A percentile compares a stretch with the other conserved stretches of the same genome.
Conservation (phyloP, 1,140 invertebrate genomes). For the Euura lappo region DNA sequence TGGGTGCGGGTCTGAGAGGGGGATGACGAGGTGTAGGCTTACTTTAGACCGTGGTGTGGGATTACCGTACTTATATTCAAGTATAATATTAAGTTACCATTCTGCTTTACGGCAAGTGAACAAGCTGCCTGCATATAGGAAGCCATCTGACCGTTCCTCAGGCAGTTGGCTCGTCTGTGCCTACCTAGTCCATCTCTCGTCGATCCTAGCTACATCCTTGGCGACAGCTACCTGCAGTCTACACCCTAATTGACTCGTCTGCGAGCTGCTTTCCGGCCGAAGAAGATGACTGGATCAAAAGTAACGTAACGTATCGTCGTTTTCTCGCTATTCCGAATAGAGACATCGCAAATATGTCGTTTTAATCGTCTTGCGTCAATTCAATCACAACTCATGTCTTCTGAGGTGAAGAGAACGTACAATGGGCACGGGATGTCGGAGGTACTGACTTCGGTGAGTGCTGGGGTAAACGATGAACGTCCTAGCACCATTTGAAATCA, state of each 20-base stretch:
- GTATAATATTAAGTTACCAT: conserved; percentile 62
- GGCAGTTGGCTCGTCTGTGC: conserved; percentile 53
- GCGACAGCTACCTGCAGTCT: neutral
- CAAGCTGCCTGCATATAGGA: conserved; percentile 62
- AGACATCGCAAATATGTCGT: no score
- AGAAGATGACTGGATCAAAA: neutral
- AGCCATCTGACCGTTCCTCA: conserved; percentile 56
- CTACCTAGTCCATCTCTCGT: conserved; percentile 37
- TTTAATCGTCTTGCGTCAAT: no score
- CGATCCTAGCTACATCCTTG: neutral
- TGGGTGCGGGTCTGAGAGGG: conserved; percentile 24
- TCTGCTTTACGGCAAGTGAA: conserved; percentile 63
- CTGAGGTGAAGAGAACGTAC: no score
- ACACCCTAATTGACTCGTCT: no score
- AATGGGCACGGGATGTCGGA: conserved; percentile 47
- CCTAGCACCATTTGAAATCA: conserved; percentile 65
- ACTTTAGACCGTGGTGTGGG: conserved; percentile 59
- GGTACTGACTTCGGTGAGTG: conserved; percentile 61
- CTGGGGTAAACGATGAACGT: conserved; percentile 52
- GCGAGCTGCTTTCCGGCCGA: neutral
- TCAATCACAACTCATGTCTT: no score
- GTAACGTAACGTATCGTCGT: neutral
- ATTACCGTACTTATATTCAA: conserved; percentile 62
- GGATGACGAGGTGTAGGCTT: conserved; percentile 53
- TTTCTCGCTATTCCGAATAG: neutral